Conservation (phyloP, 2,797 vertebrate species). For the Danio kyathit region DNA sequence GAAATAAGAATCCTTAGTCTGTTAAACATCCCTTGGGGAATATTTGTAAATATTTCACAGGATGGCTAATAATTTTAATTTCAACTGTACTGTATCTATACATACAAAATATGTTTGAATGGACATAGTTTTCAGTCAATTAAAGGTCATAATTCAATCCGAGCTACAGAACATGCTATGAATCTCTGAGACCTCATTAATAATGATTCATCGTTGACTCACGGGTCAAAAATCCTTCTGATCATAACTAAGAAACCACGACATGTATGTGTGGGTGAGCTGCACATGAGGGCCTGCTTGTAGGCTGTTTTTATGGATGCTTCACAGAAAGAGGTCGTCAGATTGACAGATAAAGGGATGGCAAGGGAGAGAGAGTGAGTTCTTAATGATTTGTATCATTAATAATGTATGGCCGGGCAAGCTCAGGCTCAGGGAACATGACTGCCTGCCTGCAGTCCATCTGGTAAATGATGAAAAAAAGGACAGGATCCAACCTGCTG, state of each 20-base stretch:
- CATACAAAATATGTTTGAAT: too few relatives aligned
- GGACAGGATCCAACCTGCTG: conserved; percentile 48
- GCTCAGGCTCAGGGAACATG: conserved; percentile 68
- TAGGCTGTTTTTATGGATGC: not conserved
- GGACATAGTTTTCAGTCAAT: not conserved
- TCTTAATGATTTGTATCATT: conserved; percentile 73
- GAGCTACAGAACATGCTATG: not conserved
- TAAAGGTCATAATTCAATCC: conserved; percentile 15
- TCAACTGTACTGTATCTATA: too few relatives aligned
- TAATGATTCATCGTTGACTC: not conserved
- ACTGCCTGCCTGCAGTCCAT: conserved; percentile 60
- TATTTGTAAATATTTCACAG: too few relatives aligned
- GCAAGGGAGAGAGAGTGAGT: conserved; percentile 51
- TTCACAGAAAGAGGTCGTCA: conserved; percentile 57
- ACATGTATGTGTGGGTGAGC: not conserved
- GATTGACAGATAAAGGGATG: conserved; percentile 62
- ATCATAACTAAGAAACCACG: conserved; percentile 1
- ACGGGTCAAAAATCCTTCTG: conserved; percentile 4
- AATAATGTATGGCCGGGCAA: conserved; percentile 75
- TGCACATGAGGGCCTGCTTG: not conserved
- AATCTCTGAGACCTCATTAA: not conserved
- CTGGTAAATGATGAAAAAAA: conserved; percentile 56
- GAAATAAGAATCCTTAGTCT: too few relatives aligned
- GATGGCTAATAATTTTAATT: too few relatives aligned
- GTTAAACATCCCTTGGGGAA: too few relatives aligned